Conservation (phyloP, 2,888 invertebrate species). For the Drosophila mimica region DNA sequence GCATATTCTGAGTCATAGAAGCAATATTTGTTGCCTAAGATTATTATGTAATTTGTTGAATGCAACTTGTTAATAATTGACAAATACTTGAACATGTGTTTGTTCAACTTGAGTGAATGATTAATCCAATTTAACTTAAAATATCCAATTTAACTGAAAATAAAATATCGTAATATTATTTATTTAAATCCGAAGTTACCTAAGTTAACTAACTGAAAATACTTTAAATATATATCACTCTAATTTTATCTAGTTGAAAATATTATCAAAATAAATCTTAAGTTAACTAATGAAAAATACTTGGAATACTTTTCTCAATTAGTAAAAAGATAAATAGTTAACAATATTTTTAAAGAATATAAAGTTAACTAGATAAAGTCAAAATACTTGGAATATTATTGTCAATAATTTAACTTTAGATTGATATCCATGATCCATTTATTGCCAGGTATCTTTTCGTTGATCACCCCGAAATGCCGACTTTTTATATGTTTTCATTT, state of each 20-base stretch:
- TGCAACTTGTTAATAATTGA: background rate
- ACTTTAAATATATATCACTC: background rate
- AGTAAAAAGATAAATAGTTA: background rate
- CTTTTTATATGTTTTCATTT: constrained; percentile 18
- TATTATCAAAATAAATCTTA: background rate
- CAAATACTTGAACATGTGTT: background rate
- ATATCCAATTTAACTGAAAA: background rate
- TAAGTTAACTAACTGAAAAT: background rate
- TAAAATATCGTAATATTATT: no score
- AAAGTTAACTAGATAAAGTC: background rate
- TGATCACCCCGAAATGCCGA: constrained; percentile 13
- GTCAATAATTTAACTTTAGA: constrained; percentile 4
- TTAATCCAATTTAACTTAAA: background rate
- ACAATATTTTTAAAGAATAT: background rate
- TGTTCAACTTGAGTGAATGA: background rate
- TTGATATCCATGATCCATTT: background rate
- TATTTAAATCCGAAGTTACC: no score
- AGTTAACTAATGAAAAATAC: background rate
- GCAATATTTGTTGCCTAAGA: background rate
- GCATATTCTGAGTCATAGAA: background rate
- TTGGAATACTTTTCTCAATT: background rate
- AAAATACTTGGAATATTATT: background rate
- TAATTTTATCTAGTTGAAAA: background rate
- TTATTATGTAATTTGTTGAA: background rate
- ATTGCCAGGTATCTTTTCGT: constrained; percentile 28